These are phyloP conservation scores for Sylvilagus floridanus DNA, from an alignment of 2,797 vertebrate species.

Conservation along the genomic window DNA sequence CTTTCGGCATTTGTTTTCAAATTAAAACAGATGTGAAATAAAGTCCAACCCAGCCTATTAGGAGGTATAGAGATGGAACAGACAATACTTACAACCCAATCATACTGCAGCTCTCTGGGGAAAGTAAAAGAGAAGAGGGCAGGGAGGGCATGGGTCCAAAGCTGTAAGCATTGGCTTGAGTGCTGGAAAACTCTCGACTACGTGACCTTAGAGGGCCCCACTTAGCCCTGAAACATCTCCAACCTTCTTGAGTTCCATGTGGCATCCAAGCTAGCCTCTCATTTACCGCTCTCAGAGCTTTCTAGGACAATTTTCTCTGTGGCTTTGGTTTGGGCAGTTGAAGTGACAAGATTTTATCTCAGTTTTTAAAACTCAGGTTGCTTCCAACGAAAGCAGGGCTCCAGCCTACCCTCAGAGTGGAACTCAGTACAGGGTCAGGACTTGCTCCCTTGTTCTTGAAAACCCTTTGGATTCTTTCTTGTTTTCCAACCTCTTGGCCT, in stretches of 20 bases:
- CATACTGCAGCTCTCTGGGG: conserved; percentile 4
- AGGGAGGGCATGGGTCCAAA: conserved; percentile 25
- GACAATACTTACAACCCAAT: neutral
- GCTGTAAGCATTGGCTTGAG: conserved; percentile 32
- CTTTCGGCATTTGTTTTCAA: conserved; percentile 56
- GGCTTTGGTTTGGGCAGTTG: conserved; percentile 13
- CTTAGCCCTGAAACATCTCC: conserved; percentile 31
- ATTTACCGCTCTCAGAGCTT: neutral
- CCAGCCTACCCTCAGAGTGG: neutral
- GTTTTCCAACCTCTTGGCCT: conserved; percentile 37
- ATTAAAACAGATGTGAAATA: conserved; percentile 47
- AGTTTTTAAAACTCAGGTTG: neutral
- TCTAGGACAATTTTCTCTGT: conserved; percentile 18
- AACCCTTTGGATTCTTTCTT: neutral
- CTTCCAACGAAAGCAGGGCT: neutral
- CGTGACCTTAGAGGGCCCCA: conserved; percentile 17
- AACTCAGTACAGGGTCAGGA: neutral
- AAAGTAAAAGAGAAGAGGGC: conserved; percentile 53
- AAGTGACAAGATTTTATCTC: conserved; percentile 25
- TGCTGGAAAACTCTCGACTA: conserved; percentile 50
- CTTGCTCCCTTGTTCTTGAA: neutral
- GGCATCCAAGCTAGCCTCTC: conserved; percentile 13
- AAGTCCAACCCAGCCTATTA: conserved; percentile 6
- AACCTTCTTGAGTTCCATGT: conserved; percentile 11
- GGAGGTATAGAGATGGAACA: conserved; percentile 40